A percentile compares a stretch with the other conserved stretches of the same genome.
Evolutionary conservation across 2,113 vertebrate genomes (phyloP).

Genomic region (Colinus virginianus): DNA sequence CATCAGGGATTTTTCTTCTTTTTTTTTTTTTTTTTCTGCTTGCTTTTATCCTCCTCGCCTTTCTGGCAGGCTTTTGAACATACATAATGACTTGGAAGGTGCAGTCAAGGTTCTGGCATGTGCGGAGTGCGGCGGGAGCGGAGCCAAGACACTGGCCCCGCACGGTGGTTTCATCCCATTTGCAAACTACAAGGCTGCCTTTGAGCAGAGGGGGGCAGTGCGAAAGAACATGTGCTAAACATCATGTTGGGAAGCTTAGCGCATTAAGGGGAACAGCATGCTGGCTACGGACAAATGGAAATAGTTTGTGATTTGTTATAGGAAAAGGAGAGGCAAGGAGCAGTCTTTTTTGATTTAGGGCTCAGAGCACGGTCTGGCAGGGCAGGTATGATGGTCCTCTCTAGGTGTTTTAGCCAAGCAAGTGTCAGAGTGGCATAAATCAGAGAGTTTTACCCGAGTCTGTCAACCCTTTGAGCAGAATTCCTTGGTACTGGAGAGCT

Average conservation of each 20-base stretch:
- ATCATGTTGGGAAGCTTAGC: constrained; percentile 55
- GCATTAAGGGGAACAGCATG: constrained; percentile 52
- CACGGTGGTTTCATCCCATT: constrained; percentile 68
- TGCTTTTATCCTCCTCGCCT: constrained; percentile 62
- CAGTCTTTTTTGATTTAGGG: constrained; percentile 57
- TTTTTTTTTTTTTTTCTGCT: background rate
- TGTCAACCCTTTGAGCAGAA: background rate
- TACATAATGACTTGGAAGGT: constrained; percentile 60
- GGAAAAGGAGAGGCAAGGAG: constrained; percentile 32
- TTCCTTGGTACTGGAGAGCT: background rate
- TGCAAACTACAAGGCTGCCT: constrained; percentile 70
- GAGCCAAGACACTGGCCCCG: constrained; percentile 35
- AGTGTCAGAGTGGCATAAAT: constrained; percentile 46
- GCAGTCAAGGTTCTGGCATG: constrained; percentile 50
- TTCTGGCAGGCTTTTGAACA: constrained; percentile 56
- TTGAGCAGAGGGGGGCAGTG: constrained; percentile 58
- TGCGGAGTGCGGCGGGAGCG: background rate
- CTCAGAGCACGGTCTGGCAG: constrained; percentile 37
- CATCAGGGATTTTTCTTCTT: background rate
- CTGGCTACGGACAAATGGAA: constrained; percentile 50
- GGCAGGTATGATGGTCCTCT: constrained; percentile 43
- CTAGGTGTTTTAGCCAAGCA: background rate
- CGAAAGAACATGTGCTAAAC: constrained; percentile 64
- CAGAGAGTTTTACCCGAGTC: background rate
- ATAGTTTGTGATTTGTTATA: constrained; percentile 17